A percentile compares a stretch with the other conserved stretches of the same genome.
These are phyloP conservation scores for Mastigias papua DNA, from an alignment of 30 jellyfish, hydroid and myxozoan species.

Conservation along the genomic window DNA sequence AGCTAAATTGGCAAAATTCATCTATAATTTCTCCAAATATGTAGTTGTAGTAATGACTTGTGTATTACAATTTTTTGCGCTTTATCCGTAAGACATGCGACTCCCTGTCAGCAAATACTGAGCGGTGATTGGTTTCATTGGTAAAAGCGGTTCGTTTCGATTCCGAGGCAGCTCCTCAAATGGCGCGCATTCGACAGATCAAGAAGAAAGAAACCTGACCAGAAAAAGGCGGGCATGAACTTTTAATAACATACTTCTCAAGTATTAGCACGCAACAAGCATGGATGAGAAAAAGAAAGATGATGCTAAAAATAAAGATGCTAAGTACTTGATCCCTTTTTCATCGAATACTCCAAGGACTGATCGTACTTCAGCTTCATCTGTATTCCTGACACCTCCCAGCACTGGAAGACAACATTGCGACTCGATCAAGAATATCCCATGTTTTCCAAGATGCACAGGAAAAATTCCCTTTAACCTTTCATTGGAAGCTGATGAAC, in stretches of 20 bases:
- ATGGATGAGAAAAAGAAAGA: constrained; percentile 54
- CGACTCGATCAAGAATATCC: constrained; percentile 1
- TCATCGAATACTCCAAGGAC: constrained; percentile 63
- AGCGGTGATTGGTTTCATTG: constrained; percentile 39
- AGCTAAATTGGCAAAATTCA: too few species aligned
- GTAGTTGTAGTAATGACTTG: too few species aligned
- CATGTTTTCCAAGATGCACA: constrained; percentile 23
- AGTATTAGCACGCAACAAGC: background rate
- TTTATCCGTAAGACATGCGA: constrained; percentile 8
- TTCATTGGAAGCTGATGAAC: constrained; percentile 36
- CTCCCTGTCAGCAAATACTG: constrained; percentile 54
- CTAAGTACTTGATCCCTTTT: constrained; percentile 27
- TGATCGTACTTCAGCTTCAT: constrained; percentile 3
- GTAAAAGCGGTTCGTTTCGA: constrained; percentile 71
- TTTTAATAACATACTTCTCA: background rate
- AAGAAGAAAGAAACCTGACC: background rate
- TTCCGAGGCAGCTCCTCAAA: constrained; percentile 65
- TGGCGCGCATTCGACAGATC: constrained; percentile 54
- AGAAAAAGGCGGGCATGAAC: background rate
- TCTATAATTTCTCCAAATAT: too few species aligned
- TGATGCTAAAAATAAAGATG: background rate
- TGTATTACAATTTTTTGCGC: too few species aligned
- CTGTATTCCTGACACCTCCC: constrained; percentile 59
- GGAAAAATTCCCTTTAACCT: constrained; percentile 54
- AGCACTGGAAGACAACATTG: constrained; percentile 14